Evolutionary conservation across 2,797 vertebrate species (phyloP), one percentile per base, ranked within the genome.

Genomic region (Apogon hyalosoma): DNA sequence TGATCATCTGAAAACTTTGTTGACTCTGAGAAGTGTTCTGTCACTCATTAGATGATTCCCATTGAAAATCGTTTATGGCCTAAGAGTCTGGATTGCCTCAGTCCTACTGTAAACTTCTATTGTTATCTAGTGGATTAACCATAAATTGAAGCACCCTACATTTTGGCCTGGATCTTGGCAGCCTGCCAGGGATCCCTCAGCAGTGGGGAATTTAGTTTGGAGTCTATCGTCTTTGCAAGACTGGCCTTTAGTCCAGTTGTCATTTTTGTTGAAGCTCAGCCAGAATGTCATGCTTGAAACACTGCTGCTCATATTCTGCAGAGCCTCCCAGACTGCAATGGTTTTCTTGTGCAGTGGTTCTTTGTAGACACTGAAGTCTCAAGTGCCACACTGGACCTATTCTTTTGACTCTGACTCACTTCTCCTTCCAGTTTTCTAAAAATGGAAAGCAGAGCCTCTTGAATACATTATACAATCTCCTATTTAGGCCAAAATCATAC

Each of bases 41-140:
- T 43, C 63, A 38, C 21, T 66, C 28, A 14, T 31, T 21, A 14
- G 16, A 47, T n/a, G 59, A 19, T 50, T 73, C 57, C 61, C 16
- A n/a, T 24, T 24, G 15, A 41, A 21, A 36, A 52, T 51, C 59
- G 52, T 71, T 63, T 53, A 41, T 48, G 16, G 15, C 70, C 24
- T 1, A 0, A 53, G 45, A 13, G 63, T 4, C 54, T 54, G 31
- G 60, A 28, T 50, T 66, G 50, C n/a, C 40, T 47, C 28, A 41
- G 51, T 43, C 54, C 55, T 8, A 45, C n/a, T 60, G 13, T 49
- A 52, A 66, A 63, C 50, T 41, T 57, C 39, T 28, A 57, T 56
- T 62, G 67, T 77, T 65, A 67, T 28, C 14, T 43, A 61, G 62
- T 45, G 59, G 54, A 58, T 76, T 59, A 74, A 16, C 58, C 7